Evolutionary conservation across 2,113 vertebrate species (phyloP), one percentile per base, ranked within the genome.

Genomic region (Pachyramphus minor): DNA sequence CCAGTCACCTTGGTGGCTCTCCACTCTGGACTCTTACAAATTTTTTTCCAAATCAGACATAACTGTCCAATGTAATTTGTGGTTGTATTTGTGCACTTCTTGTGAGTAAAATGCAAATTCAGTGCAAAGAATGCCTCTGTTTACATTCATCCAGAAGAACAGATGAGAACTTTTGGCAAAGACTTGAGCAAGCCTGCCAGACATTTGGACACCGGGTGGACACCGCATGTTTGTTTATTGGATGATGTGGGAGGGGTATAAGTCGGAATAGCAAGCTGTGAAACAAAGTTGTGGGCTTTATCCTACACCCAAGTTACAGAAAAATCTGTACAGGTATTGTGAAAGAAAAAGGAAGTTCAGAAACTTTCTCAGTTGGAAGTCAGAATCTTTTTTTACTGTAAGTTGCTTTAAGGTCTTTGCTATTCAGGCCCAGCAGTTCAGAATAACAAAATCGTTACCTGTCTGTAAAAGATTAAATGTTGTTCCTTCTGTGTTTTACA

Each of bases 121-220:
- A 17, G 0, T 5, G 13, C 15, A 11, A 42, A 28, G 41, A 87
- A 39, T 39, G 15, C 33, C 5, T 50, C 20, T 0, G 9, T 66
- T 71, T 37, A 16, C 10, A 2, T 12, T n/a, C 35, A 27, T 11
- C 39, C 15, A 7, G 15, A 60, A 42, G 35, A 56, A 35, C 27
- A 8, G 2, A 14, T 30, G 23, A 20, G 35, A 12, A 8, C 16
- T 27, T 50, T 27, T 39, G 30, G 14, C 33, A 24, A 41, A 55
- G 35, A 6, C 25, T 25, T 25, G 20, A 39, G 49, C 16, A 14
- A 59, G 19, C 16, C 12, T 35, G 35, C 4, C 12, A 15, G 14
- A 22, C 4, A 0, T 60, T 56, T 45, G 33, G 50, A 52, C 50
- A 50, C 49, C 14, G 24, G 49, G 30, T 53, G 47, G 17, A 6